Conservation (phyloP, 53 echinoderm and acorn worm genomes). For the Holothuria scabra region DNA sequence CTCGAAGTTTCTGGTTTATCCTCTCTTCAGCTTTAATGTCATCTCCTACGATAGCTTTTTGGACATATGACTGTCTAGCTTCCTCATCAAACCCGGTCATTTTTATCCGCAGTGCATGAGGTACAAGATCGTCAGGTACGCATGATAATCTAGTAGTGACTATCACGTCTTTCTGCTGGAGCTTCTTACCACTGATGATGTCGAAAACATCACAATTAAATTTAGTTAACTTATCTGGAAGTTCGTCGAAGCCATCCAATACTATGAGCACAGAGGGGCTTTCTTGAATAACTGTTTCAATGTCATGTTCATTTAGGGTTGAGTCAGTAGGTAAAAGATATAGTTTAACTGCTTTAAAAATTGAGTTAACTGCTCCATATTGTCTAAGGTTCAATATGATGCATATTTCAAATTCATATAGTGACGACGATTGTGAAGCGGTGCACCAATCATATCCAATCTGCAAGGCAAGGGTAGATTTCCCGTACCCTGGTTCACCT, state of each 20-base stretch:
- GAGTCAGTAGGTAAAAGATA: background rate
- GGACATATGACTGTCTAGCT: background rate
- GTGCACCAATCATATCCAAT: background rate
- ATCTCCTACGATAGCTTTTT: no score
- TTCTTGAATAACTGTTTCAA: background rate
- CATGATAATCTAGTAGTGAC: slow-evolving; percentile 3
- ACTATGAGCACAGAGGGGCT: background rate
- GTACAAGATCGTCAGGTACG: background rate
- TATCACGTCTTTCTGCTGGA: background rate
- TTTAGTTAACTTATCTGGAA: background rate
- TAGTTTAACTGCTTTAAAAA: background rate
- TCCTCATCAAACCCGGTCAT: slow-evolving; percentile 9
- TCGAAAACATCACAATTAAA: background rate
- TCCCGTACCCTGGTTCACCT: slow-evolving; percentile 9
- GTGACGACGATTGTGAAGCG: background rate
- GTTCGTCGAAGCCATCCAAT: slow-evolving; percentile 13
- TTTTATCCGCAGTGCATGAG: background rate
- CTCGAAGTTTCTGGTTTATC: no score
- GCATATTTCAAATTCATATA: background rate
- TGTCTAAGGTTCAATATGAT: background rate
- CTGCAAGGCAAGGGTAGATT: background rate
- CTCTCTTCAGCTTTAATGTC: no score
- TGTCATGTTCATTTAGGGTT: background rate
- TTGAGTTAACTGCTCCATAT: background rate
- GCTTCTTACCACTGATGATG: background rate